phyloP scores from a whole-genome alignment of 2,113 vertebrate species.

The Rafetus swinhoei region DNA sequence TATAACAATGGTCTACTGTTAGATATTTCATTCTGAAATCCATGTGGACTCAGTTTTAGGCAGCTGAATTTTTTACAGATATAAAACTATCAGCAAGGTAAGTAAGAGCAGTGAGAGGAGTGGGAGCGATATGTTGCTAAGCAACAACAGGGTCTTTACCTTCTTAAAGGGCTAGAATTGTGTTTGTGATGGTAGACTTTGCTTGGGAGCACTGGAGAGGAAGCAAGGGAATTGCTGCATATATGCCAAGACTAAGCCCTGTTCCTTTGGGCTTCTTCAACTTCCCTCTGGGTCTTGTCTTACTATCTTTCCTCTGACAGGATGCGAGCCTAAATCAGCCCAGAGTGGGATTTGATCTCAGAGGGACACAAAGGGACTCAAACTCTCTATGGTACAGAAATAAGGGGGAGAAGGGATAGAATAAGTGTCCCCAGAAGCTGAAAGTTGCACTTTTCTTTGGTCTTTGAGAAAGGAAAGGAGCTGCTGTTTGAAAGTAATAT shows the following conservation, averaged over 20 bases:
- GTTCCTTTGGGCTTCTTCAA: not conserved
- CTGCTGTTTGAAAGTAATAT: constrained; percentile 35
- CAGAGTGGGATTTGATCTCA: not conserved
- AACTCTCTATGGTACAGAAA: not conserved
- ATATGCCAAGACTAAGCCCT: not conserved
- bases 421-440: constrained; percentile 3
- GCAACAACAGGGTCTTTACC: not conserved
- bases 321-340: not conserved
- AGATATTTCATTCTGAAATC: not conserved
- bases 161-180: not conserved
- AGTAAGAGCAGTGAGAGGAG: not conserved
- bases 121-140: not conserved
- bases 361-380: not conserved
- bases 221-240: not conserved
- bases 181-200: not conserved
- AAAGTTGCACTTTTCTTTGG: not conserved
- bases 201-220: not conserved
- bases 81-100: not conserved
- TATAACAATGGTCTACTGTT: not conserved
- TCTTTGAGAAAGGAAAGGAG: constrained; percentile 47
- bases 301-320: not conserved
- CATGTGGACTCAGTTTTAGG: not conserved
- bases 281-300: not conserved
- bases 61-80: not conserved
- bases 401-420: not conserved